Percentiles rank a stretch among this genome's conserved stretches.
Evolutionary conservation across 2,113 vertebrate species (phyloP).

Genomic region (Gadus macrocephalus): DNA sequence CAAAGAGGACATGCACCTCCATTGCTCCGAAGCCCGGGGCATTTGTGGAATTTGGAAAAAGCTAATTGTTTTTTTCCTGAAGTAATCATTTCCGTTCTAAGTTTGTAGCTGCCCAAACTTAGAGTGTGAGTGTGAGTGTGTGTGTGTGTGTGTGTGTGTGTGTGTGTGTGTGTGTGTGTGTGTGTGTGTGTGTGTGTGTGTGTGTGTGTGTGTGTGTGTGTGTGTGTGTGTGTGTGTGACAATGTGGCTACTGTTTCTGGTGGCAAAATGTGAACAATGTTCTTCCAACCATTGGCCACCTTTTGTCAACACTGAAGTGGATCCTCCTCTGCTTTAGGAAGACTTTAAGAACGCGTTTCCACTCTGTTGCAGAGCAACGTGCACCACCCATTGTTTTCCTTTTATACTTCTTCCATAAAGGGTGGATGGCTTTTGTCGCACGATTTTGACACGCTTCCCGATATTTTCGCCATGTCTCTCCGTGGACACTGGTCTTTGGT

Average conservation of each 20-base stretch:
- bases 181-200: no score
- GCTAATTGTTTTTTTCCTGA: slow-evolving; percentile 66
- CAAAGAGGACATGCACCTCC: slow-evolving; percentile 72
- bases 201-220: no score
- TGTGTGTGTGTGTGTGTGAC: slow-evolving; percentile 10
- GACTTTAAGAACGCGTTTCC: slow-evolving; percentile 1
- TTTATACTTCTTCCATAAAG: neutral
- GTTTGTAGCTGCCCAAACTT: slow-evolving; percentile 54
- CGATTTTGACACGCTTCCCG: no score
- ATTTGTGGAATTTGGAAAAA: slow-evolving; percentile 66
- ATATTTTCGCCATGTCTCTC: no score
- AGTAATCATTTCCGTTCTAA: slow-evolving; percentile 72
- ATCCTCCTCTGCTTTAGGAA: slow-evolving; percentile 24
- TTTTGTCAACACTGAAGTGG: slow-evolving; percentile 29
- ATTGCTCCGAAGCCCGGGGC: slow-evolving; percentile 63
- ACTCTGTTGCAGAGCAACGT: neutral
- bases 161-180: no score
- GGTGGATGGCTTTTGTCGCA: neutral
- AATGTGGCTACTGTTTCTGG: slow-evolving; percentile 53
- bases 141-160: no score
- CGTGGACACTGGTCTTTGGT: slow-evolving; percentile 7
- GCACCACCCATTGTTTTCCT: neutral
- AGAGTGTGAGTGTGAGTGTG: no score
- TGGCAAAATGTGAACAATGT: slow-evolving; percentile 37
- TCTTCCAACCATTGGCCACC: slow-evolving; percentile 24